These are phyloP conservation scores for Ophthalmolycus amberensis DNA, from an alignment of 2,113 vertebrate genomes.

Conservation along the genomic window DNA sequence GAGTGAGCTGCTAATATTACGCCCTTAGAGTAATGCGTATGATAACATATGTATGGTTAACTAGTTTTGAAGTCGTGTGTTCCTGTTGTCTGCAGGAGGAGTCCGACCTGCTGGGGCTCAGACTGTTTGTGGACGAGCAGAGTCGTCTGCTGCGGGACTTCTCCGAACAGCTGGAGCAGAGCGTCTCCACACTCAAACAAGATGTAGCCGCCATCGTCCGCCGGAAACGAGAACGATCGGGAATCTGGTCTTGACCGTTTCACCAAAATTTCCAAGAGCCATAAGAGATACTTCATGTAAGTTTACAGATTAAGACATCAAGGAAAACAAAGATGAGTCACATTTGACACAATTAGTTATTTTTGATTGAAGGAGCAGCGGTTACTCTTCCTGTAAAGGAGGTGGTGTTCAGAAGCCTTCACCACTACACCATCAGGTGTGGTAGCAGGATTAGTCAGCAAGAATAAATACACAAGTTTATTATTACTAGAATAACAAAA, in stretches of 20 bases:
- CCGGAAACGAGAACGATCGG: constrained; percentile 85
- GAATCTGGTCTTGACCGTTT: constrained; percentile 72
- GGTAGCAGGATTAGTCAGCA: neutral
- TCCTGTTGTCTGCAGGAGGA: constrained; percentile 82
- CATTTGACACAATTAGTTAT: neutral
- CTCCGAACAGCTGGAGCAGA: constrained; percentile 86
- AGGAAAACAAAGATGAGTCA: neutral
- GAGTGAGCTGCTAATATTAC: neutral
- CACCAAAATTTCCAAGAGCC: neutral
- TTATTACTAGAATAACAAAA: constrained; percentile 8
- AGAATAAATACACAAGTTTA: neutral
- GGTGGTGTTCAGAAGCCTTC: neutral
- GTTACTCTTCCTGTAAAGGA: neutral
- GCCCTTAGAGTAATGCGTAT: neutral
- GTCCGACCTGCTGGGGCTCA: constrained; percentile 83
- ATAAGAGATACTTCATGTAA: neutral
- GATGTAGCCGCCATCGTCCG: constrained; percentile 88
- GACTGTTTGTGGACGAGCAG: constrained; percentile 85
- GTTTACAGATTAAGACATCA: neutral
- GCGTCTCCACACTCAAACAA: constrained; percentile 87
- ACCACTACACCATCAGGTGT: neutral
- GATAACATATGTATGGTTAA: neutral
- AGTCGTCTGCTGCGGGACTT: constrained; percentile 85
- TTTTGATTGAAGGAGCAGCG: neutral
- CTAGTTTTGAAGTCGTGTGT: neutral